A percentile compares a stretch with the other conserved stretches of the same genome.
These are phyloP conservation scores for Dasyprocta punctata DNA, from an alignment of 2,113 vertebrate genomes.

Conservation along the genomic window DNA sequence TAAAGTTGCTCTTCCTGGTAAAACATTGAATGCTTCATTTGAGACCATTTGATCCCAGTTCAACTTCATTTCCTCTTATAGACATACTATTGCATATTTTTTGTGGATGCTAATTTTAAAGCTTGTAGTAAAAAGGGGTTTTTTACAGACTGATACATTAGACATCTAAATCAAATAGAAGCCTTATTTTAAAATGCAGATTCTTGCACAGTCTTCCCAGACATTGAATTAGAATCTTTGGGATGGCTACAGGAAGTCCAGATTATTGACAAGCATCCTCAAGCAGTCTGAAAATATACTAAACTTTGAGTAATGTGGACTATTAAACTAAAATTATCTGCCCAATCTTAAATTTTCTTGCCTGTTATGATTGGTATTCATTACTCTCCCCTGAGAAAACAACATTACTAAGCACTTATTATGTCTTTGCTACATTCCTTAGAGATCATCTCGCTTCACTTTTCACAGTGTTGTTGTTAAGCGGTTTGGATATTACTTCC, in stretches of 20 bases:
- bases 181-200: background rate
- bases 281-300: background rate
- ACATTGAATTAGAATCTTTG: background rate
- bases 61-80: background rate
- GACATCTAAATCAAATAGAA: too few species aligned
- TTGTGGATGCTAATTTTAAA: background rate
- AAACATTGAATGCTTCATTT: background rate
- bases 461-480: too few species aligned
- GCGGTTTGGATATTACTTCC: too few species aligned
- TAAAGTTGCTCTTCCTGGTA: constrained; percentile 76
- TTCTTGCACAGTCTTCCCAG: background rate
- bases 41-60: background rate
- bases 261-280: background rate
- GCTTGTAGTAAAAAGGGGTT: background rate
- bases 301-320: too few species aligned
- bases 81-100: background rate
- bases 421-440: too few species aligned
- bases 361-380: background rate
- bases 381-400: background rate
- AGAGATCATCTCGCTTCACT: too few species aligned
- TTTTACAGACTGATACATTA: too few species aligned
- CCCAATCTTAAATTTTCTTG: background rate
- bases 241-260: background rate
- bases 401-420: background rate
- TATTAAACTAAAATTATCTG: too few species aligned